Base-by-base conservation (phyloP, 35 echinoderm and acorn worm species). In the Heliocidaris tuberculata region DNA sequence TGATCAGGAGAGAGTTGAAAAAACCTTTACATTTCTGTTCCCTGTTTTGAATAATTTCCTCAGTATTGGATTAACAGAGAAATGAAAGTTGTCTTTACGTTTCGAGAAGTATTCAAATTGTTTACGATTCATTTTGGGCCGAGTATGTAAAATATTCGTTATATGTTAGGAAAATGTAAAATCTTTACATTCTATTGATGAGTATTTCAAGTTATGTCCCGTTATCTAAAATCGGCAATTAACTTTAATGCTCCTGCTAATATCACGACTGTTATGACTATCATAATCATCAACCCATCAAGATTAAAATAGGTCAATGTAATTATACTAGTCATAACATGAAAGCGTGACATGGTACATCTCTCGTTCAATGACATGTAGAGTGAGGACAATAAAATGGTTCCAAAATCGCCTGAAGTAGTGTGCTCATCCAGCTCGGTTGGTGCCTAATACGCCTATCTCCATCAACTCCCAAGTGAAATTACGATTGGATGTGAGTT, bases 321-420 rank as follows among this genome's bases (percentile, higher is more conserved):
- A 78, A 78, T 78, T 78, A 78, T n/a, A 78, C 65, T 78, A 78
- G 27, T 78, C 19, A 78, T 78, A 78, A 78, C 65, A 78, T 78
- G 21, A 21, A 78, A 78, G 65, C 21, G 65, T 78, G 27, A 78
- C 65, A 78, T 78, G 65, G 21, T 27, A 78, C 65, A 8, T 78
- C 27, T 78, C 65, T 24, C 65, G 65, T n/a, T 21, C 65, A 78
- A 78, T 78, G 19, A 27, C 65, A 78, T 27, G 52, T 56, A 78
- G 65, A 78, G 65, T n/a, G 65, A 6, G 15, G 65, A 78, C 65
- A 78, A 78, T 78, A 78, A n/a, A 78, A n/a, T 78, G 65, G 65
- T 78, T 78, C 65, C 27, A 78, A 78, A 78, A 78, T 78, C 65
- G 65, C 65, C 65, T n/a, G 15, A 78, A 78, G 65, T 78, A 7